Percentiles rank a stretch among this genome's conserved stretches.
Evolutionary conservation across 1,140 invertebrate species (phyloP).

Genomic region (Cyclina sinensis): DNA sequence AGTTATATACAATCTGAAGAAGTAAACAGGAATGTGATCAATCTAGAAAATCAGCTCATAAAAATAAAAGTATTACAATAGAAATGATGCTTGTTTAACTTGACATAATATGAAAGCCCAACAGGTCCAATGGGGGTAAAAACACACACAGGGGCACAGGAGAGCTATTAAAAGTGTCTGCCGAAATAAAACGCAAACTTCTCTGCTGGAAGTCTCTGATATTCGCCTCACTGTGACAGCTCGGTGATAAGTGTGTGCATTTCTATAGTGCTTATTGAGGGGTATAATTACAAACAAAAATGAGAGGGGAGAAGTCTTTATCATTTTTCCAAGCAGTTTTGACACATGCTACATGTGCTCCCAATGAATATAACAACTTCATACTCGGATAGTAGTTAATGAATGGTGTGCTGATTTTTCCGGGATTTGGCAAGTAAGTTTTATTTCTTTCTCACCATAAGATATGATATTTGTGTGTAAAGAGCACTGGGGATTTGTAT

Average conservation of each 20-base stretch:
- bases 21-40: too few relatives aligned
- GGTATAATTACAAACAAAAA: slow-evolving; percentile 51
- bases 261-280: slow-evolving; percentile 28
- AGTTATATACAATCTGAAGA: too few relatives aligned
- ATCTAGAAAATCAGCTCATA: too few relatives aligned
- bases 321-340: slow-evolving; percentile 41
- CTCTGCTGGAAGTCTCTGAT: slow-evolving; percentile 38
- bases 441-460: slow-evolving; percentile 27
- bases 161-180: slow-evolving; percentile 16
- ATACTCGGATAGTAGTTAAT: slow-evolving; percentile 34
- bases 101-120: too few relatives aligned
- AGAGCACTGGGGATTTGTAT: slow-evolving; percentile 34
- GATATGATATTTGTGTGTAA: slow-evolving; percentile 21
- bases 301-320: slow-evolving; percentile 36
- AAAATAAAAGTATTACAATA: too few relatives aligned
- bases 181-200: slow-evolving; percentile 10
- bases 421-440: slow-evolving; percentile 44
- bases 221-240: slow-evolving; percentile 21
- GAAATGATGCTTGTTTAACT: too few relatives aligned
- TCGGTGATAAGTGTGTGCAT: slow-evolving; percentile 25
- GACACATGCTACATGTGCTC: slow-evolving; percentile 49
- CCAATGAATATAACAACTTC: slow-evolving; percentile 36
- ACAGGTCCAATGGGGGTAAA: neutral
- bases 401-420: slow-evolving; percentile 30
- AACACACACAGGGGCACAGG: neutral